Conservation (phyloP, 2,888 invertebrate genomes). For the Cheilosia impressa region DNA sequence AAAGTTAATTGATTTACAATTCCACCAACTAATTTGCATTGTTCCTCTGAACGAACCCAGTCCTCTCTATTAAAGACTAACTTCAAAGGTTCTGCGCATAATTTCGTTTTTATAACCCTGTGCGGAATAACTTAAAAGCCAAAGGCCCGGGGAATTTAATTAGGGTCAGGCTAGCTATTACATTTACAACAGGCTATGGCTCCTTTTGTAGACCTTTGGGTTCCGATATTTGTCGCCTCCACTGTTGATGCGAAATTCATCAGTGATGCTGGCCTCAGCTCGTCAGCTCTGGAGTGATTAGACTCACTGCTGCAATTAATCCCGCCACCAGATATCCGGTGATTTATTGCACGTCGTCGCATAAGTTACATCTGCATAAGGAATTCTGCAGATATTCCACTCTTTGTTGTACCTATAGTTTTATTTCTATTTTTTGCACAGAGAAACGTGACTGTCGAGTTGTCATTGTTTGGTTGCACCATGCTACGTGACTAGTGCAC, state of each 20-base stretch:
- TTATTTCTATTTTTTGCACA: slow-evolving; percentile 13
- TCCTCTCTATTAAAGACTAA: slow-evolving; percentile 22
- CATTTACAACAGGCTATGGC: slow-evolving; percentile 1
- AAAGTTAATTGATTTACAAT: slow-evolving; percentile 75
- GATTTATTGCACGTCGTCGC: slow-evolving; percentile 57
- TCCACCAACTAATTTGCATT: slow-evolving; percentile 69
- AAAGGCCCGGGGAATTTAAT: slow-evolving; percentile 51
- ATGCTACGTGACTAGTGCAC: slow-evolving; percentile 49
- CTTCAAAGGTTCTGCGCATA: slow-evolving; percentile 57
- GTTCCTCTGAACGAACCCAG: slow-evolving; percentile 4
- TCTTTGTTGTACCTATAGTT: slow-evolving; percentile 34
- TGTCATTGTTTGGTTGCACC: slow-evolving; percentile 67
- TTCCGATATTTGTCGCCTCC: neutral
- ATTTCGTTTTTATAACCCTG: slow-evolving; percentile 23
- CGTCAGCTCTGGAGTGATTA: slow-evolving; percentile 10
- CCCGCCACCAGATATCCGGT: slow-evolving; percentile 26
- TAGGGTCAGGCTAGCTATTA: slow-evolving; percentile 23
- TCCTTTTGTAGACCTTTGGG: neutral
- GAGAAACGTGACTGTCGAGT: slow-evolving; percentile 64
- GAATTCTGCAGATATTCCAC: slow-evolving; percentile 68
- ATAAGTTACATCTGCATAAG: slow-evolving; percentile 55
- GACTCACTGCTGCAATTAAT: slow-evolving; percentile 39
- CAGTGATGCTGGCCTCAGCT: neutral
- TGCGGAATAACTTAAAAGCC: slow-evolving; percentile 35
- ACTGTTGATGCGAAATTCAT: slow-evolving; percentile 11